phyloP scores from a whole-genome alignment of 2,797 vertebrate genomes.

The Otolemur crassicaudatus region DNA sequence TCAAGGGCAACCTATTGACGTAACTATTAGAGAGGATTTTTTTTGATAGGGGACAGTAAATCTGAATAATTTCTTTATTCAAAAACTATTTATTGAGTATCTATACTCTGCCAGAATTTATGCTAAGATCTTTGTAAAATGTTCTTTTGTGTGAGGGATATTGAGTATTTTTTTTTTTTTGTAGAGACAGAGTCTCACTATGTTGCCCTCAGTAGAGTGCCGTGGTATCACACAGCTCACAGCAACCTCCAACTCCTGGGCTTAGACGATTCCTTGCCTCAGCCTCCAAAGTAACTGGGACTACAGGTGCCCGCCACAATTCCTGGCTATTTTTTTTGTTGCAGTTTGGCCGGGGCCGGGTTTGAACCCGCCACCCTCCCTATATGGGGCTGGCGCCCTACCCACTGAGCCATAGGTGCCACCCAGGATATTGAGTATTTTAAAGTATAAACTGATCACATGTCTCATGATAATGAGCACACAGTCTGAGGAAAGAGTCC shows the following conservation, averaged over 20 bases:
- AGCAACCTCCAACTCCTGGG: no score
- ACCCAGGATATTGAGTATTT: neutral
- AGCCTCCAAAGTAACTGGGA: no score
- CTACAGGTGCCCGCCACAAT: no score
- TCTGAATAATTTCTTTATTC: slow-evolving; percentile 11
- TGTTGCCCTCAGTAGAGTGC: no score
- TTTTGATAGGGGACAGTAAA: neutral
- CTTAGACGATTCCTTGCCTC: no score
- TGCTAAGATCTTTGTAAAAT: neutral
- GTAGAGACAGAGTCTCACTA: no score
- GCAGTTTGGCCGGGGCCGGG: no score
- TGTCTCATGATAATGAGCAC: neutral
- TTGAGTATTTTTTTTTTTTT: neutral
- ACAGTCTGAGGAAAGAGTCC: neutral
- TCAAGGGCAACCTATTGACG: neutral
- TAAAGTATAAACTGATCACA: neutral
- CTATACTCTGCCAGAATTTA: neutral
- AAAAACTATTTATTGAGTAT: neutral
- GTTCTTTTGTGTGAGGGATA: neutral
- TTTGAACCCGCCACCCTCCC: no score
- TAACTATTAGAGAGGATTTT: neutral
- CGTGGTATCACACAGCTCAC: no score
- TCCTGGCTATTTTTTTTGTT: no score
- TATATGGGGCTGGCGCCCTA: no score
- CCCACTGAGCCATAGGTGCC: no score